phyloP scores from a whole-genome alignment of 2,113 vertebrate species.

The Mugil cephalus region DNA sequence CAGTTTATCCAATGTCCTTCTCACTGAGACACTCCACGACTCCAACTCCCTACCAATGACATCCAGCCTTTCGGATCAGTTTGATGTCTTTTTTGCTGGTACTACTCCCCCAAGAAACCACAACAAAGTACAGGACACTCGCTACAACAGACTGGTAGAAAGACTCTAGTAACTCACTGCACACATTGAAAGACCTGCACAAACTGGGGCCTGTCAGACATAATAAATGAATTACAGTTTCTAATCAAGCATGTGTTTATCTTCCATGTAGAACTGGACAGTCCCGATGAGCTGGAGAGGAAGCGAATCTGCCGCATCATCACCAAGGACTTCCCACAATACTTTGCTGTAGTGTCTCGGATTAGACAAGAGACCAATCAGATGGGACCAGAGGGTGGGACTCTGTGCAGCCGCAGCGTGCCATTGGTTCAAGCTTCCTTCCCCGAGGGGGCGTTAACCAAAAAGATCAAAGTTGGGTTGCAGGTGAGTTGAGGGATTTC shows the following conservation, averaged over 20 bases:
- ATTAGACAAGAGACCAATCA: constrained; percentile 98
- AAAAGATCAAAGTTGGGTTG: constrained; percentile 96
- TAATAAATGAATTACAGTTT: no score
- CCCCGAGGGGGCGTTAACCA: constrained; percentile 96
- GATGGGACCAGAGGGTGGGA: constrained; percentile 95
- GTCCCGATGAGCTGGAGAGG: constrained; percentile 90
- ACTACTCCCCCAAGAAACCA: no score
- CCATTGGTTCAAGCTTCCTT: constrained; percentile 94
- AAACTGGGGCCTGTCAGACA: no score
- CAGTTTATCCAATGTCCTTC: no score
- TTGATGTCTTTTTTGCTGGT: no score
- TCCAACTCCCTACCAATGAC: no score
- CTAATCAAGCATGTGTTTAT: not conserved
- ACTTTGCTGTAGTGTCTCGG: constrained; percentile 96
- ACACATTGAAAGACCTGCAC: no score
- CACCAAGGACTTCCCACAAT: constrained; percentile 98
- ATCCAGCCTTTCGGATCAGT: no score
- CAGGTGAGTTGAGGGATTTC: constrained; percentile 85
- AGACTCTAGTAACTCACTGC: no score
- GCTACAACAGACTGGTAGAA: no score
- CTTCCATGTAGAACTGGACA: constrained; percentile 90
- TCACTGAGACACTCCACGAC: no score
- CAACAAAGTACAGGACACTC: no score
- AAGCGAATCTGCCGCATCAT: constrained; percentile 97
- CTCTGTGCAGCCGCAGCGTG: constrained; percentile 92